These are phyloP conservation scores for Sweltsa coloradensis DNA, from an alignment of 1,140 invertebrate genomes.

Conservation along the genomic window DNA sequence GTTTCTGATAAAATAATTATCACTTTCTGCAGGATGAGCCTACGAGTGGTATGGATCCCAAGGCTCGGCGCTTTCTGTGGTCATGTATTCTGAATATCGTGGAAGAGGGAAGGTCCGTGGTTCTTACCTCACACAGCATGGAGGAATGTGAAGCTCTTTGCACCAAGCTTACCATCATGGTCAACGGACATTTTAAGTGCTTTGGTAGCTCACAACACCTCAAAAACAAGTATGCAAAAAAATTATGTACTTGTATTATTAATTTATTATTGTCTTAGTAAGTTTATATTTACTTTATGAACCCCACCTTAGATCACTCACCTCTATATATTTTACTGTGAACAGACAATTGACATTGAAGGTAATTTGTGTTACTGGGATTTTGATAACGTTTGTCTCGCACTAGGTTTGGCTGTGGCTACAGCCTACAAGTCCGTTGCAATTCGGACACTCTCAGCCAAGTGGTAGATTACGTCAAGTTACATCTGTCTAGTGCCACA, in stretches of 20 bases:
- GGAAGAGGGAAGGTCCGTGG: conserved; percentile 39
- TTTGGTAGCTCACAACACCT: conserved; percentile 54
- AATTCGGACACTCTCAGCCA: not conserved
- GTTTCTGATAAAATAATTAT: conserved; percentile 9
- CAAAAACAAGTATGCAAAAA: conserved; percentile 52
- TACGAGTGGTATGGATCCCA: conserved; percentile 53
- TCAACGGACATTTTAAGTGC: conserved; percentile 51
- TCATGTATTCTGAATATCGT: conserved; percentile 22
- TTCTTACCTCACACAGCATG: conserved; percentile 60
- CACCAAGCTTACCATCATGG: conserved; percentile 53
- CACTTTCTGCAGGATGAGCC: conserved; percentile 26
- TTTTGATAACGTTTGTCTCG: not conserved
- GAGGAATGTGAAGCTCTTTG: conserved; percentile 67
- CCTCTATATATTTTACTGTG: conserved; percentile 40
- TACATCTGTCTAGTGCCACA: not conserved
- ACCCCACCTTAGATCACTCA: conserved; percentile 39
- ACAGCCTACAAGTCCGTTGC: not conserved
- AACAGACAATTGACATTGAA: conserved; percentile 6
- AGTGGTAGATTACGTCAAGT: not conserved
- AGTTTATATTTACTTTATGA: conserved; percentile 39
- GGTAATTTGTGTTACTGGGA: not conserved
- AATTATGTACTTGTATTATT: no score
- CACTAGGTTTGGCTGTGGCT: not conserved
- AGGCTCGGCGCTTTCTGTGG: conserved; percentile 37
- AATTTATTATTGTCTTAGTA: conserved; percentile 47